These are phyloP conservation scores for Chrysodeixis includens DNA, from an alignment of 2,888 invertebrate genomes.

Conservation along the genomic window DNA sequence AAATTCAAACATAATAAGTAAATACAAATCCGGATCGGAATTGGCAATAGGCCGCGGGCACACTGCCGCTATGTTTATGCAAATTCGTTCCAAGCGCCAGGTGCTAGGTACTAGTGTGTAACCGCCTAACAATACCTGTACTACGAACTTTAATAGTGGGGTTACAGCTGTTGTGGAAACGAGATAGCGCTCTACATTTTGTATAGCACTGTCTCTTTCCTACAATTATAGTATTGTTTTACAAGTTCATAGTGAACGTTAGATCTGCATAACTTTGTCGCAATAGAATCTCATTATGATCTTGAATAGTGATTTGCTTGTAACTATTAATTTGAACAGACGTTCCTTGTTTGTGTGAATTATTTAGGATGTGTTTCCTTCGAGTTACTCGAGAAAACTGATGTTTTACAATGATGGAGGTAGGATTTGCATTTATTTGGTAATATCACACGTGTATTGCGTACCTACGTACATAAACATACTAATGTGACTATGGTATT, in stretches of 20 bases:
- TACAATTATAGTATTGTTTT: too few relatives aligned
- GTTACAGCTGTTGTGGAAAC: too few relatives aligned
- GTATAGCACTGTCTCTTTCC: too few relatives aligned
- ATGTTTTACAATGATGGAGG: not conserved
- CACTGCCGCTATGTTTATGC: conserved; percentile 49
- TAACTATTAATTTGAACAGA: conserved; percentile 48
- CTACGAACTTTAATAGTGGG: too few relatives aligned
- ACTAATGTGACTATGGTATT: too few relatives aligned
- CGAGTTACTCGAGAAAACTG: not conserved
- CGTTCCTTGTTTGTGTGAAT: conserved; percentile 48
- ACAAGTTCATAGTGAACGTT: too few relatives aligned
- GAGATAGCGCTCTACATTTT: too few relatives aligned
- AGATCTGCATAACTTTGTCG: conserved; percentile 62
- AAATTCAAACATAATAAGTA: conserved; percentile 47
- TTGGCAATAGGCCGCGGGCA: conserved; percentile 45
- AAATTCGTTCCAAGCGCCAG: conserved; percentile 53
- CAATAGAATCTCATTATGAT: conserved; percentile 53
- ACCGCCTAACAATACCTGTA: conserved; percentile 23
- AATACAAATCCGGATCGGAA: conserved; percentile 44
- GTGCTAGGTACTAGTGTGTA: conserved; percentile 52
- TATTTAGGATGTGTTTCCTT: conserved; percentile 30
- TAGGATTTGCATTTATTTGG: conserved; percentile 1
- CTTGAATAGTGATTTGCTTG: conserved; percentile 53
- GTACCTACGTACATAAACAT: too few relatives aligned
- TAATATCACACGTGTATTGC: too few relatives aligned